Conservation (phyloP, 2,113 vertebrate species). For the Cranoglanis bouderius region DNA sequence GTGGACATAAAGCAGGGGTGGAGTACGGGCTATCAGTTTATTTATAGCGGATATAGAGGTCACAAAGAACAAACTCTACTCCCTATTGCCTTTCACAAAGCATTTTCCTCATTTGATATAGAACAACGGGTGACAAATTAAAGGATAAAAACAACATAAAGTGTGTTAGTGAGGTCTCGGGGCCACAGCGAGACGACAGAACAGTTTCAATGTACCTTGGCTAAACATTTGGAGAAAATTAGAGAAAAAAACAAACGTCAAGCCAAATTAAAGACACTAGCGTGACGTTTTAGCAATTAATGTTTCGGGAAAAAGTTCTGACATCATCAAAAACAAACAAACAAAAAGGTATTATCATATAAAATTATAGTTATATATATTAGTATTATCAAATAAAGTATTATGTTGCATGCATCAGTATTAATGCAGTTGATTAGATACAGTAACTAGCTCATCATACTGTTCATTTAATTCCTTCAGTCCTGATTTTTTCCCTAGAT, state of each 20-base stretch:
- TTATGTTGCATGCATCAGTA: neutral
- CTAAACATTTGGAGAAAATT: neutral
- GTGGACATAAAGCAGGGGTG: slow-evolving; percentile 8
- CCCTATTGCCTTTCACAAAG: slow-evolving; percentile 13
- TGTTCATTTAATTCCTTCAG: neutral
- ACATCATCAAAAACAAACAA: neutral
- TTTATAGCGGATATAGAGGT: slow-evolving; percentile 18
- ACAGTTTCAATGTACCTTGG: neutral
- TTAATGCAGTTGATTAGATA: neutral
- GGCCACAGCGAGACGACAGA: neutral
- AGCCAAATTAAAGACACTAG: neutral
- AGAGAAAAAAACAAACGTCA: neutral
- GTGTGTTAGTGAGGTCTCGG: neutral
- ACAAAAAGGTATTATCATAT: neutral
- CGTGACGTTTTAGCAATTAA: neutral
- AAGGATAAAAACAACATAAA: neutral
- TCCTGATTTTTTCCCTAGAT: neutral
- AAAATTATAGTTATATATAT: too few species aligned
- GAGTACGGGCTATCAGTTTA: neutral
- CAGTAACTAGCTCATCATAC: neutral
- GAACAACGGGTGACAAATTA: neutral
- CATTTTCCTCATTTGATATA: neutral
- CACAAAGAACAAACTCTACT: slow-evolving; percentile 9
- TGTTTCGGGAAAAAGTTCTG: neutral
- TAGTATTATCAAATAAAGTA: too few species aligned